Base-by-base conservation (phyloP, 2,888 invertebrate genomes). In the Drosophila pseudotakahashii region DNA sequence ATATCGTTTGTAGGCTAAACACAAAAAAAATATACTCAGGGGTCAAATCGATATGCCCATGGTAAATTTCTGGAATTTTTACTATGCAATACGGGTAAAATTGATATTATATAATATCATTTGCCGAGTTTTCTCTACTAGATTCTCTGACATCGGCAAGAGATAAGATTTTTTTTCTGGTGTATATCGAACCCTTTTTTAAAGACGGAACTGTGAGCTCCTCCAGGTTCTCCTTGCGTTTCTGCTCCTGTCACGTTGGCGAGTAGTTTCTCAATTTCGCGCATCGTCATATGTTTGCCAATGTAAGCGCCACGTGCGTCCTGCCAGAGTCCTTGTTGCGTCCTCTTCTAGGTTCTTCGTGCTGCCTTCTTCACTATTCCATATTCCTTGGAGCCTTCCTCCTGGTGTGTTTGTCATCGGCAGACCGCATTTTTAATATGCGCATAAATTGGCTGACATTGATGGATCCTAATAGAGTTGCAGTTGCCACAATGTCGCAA, bases 391-490 rank as follows among this genome's bases (percentile, higher is more conserved):
- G 19, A 19, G 34, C 34, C 16, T 36, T 48, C 45, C 7, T 57
- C 41, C 55, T 37, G 47, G 58, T 64, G 74, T 80, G 84, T 83
- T 85, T 85, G 88, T 82, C 84, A 87, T 68, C 79, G 79, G 73
- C 85, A 85, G 84, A 82, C 84, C 84, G 70, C 82, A 82, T 82
- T 84, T 83, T 84, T 85, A 87, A 85, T 85, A 85, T 85, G 85
- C 88, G 79, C 88, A 85, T 84, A 85, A 85, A 85, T 82, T 85
- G 85, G 79, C 71, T 82, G 82, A 81, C 88, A 88, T 85, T 85
- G 84, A 87, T 85, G 85, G 85, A 79, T 87, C 80, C 88, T 85
- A 87, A 87, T 84, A 85, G 82, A 85, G 85, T 84, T 75, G 78
- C 73, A 73, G 67, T 58, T 73, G 58, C 68, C 63, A 44, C 53